These are phyloP conservation scores for Myocastor coypus DNA, from an alignment of 2,113 vertebrate species.

Conservation along the genomic window DNA sequence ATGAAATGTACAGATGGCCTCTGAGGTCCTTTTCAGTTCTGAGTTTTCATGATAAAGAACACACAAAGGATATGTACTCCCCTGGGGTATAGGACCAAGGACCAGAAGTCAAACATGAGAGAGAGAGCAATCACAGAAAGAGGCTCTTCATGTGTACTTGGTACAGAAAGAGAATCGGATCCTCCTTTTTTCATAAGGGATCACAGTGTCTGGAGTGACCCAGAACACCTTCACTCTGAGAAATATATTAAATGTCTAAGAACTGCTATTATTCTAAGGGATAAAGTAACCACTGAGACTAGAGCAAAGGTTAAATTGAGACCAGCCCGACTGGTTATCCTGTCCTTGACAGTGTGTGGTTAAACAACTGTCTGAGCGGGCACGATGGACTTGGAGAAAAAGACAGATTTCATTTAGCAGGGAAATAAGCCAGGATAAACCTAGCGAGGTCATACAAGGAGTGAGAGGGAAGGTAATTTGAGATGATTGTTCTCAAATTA, in stretches of 20 bases:
- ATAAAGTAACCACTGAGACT: constrained; percentile 32
- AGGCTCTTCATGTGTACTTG: neutral
- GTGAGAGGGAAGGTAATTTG: neutral
- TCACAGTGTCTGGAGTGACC: constrained; percentile 7
- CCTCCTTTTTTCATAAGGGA: neutral
- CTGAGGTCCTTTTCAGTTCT: neutral
- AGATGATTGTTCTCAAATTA: constrained; percentile 65
- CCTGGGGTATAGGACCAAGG: neutral
- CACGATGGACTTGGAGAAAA: neutral
- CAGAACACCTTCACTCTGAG: neutral
- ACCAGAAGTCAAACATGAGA: neutral
- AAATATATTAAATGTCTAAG: constrained; percentile 53
- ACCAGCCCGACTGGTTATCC: neutral
- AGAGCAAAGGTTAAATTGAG: constrained; percentile 30
- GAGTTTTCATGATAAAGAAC: constrained; percentile 19
- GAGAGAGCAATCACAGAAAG: neutral
- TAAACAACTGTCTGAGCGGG: neutral
- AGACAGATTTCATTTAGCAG: neutral
- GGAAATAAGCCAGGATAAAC: constrained; percentile 52
- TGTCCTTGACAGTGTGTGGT: neutral
- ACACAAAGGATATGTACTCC: neutral
- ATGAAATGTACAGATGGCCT: neutral
- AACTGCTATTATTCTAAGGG: constrained; percentile 49
- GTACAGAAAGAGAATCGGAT: neutral
- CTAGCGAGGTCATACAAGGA: constrained; percentile 35